Conservation (phyloP, 1,140 invertebrate genomes). For the Ostrea denselamellosa region DNA sequence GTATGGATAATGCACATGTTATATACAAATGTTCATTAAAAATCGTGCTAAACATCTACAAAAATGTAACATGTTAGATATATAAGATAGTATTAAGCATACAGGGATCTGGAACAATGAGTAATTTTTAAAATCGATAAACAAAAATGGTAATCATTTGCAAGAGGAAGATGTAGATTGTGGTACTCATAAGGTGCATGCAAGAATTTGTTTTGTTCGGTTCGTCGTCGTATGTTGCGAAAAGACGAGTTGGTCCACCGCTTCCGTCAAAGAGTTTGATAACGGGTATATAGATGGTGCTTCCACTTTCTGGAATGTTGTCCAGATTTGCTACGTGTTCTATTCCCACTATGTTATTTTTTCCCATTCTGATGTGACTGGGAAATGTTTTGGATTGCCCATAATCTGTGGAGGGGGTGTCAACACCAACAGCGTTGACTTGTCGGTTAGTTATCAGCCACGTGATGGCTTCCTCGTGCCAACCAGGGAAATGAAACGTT, state of each 20-base stretch:
- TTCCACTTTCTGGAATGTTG: slow-evolving; percentile 49
- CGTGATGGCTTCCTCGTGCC: slow-evolving; percentile 81
- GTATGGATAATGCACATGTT: too few relatives aligned
- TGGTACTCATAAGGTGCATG: neutral
- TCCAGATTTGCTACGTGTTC: too few relatives aligned
- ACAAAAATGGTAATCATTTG: too few relatives aligned
- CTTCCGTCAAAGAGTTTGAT: slow-evolving; percentile 55
- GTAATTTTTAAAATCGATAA: too few relatives aligned
- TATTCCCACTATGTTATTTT: slow-evolving; percentile 47
- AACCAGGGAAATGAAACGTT: slow-evolving; percentile 75
- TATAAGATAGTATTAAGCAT: too few relatives aligned
- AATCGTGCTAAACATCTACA: too few relatives aligned
- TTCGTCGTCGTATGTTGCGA: too few relatives aligned
- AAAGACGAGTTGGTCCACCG: slow-evolving; percentile 56
- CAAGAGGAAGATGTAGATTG: neutral
- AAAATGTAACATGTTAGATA: too few relatives aligned
- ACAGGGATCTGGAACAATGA: too few relatives aligned
- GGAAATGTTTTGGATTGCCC: slow-evolving; percentile 58
- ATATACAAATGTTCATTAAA: too few relatives aligned
- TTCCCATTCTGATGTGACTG: neutral
- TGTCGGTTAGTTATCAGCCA: slow-evolving; percentile 82
- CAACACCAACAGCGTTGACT: slow-evolving; percentile 84
- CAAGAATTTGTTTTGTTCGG: slow-evolving; percentile 36
- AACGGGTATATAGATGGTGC: slow-evolving; percentile 52
- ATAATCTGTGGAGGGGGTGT: slow-evolving; percentile 83